A percentile compares a stretch with the other conserved stretches of the same genome.
Conservation (phyloP, 2,113 vertebrate species). For the Apaloderma vittatum region DNA sequence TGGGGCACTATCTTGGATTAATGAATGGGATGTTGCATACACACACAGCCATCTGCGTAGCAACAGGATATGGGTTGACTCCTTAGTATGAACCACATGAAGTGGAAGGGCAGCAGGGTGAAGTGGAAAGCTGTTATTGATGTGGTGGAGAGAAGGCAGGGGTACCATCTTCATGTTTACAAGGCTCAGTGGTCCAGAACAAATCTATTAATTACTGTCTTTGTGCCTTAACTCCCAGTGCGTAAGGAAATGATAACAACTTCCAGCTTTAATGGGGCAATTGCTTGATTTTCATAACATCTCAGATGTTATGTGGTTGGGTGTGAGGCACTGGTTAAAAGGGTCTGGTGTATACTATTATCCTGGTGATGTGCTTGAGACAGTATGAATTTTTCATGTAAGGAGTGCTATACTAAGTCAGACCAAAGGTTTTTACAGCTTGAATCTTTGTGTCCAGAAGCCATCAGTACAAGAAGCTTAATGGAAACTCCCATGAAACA, state of each 20-base stretch:
- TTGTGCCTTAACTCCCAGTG: background rate
- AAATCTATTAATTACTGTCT: background rate
- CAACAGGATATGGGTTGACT: background rate
- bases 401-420: background rate
- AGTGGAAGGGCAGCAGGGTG: background rate
- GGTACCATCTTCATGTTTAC: background rate
- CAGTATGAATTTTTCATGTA: background rate
- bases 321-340: background rate
- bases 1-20: background rate
- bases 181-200: background rate
- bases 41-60: fast-evolving
- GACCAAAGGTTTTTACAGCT: background rate
- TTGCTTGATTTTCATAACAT: background rate
- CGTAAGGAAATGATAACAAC: background rate
- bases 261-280: background rate
- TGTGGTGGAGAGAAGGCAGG: fast-evolving
- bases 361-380: background rate
- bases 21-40: background rate
- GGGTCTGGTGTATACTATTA: background rate
- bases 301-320: background rate
- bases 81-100: background rate
- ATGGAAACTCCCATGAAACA: background rate
- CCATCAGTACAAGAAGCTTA: background rate
- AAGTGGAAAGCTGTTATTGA: background rate
- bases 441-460: background rate